Evolutionary conservation across 2,113 vertebrate genomes (phyloP), one percentile per base, ranked within the genome.

Genomic region (Lota lota): DNA sequence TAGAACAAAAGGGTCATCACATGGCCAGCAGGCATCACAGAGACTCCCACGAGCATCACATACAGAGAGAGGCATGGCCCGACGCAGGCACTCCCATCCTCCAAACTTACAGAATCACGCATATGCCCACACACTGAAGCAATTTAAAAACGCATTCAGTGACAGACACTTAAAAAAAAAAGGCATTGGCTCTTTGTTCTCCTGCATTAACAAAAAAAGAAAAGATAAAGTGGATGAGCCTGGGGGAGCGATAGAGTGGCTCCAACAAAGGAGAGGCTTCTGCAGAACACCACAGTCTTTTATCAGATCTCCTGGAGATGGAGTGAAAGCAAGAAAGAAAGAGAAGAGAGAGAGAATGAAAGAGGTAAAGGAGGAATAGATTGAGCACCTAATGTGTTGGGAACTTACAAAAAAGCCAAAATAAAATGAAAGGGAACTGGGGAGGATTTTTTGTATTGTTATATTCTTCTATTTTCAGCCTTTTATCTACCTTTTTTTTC

Each of bases 321-420:
- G 68, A 72, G 47, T 36, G 17, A 74, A 50, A 76, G 64, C 28
- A 33, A 18, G 36, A 64, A 70, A 69, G 40, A 63, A 28, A 54
- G 73, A 73, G 28, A 67, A 40, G 21, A 57, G 60, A 70, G 59
- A 61, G n/a, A 20, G 64, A 63, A 67, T 19, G 65, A 71, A 40
- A 76, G 62, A 18, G 70, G 22, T 67, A 47, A 36, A 56, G 63
- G 64, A 63, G 59, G n/a, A 83, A 73, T 24, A 73, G 75, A 70
- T 69, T 79, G 17, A 76, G 36, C 66, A 78, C 63, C 71, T 74
- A 76, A 81, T 78, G 73, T 80, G 74, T 78, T 81, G 73, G 78
- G 75, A 79, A 79, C 61, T 74, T 63, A 67, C 63, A 54, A n/a
- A 53, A 54, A 21, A 53, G 62, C 67, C 68, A 51, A 76, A 69